phyloP scores from a whole-genome alignment of 2,113 vertebrate species.

The Forbesichthys agassizii region DNA sequence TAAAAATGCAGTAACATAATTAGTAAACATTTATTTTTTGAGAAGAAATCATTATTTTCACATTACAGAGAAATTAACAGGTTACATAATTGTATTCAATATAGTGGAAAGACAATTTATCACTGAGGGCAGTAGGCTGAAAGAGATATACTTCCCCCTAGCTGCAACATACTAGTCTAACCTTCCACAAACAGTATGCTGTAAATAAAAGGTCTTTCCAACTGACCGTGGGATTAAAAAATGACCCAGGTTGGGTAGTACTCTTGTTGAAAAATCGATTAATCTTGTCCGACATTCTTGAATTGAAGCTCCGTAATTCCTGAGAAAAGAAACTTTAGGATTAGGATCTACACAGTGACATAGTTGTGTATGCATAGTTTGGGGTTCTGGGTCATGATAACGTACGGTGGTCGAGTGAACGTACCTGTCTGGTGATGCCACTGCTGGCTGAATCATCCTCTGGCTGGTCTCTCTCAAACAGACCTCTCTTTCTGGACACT shows the following conservation, averaged over 20 bases:
- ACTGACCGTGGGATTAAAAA: constrained; percentile 48
- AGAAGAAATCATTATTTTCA: neutral
- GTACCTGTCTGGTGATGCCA: constrained; percentile 70
- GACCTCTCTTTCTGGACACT: constrained; percentile 85
- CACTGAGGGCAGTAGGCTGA: neutral
- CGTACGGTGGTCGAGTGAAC: neutral
- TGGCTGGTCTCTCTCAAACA: constrained; percentile 83
- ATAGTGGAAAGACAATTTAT: neutral
- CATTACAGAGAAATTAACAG: too few species aligned
- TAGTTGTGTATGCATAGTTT: neutral
- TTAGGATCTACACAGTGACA: neutral
- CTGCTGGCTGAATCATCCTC: constrained; percentile 40
- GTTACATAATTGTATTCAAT: neutral
- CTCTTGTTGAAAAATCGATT: constrained; percentile 82
- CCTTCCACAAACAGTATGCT: neutral
- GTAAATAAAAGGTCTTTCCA: neutral
- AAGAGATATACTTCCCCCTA: constrained; percentile 53
- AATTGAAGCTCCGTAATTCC: constrained; percentile 77
- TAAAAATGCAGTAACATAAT: neutral
- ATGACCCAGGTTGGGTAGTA: constrained; percentile 57
- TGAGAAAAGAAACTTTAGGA: constrained; percentile 6
- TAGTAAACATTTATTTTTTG: neutral
- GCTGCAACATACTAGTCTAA: neutral
- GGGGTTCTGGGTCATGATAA: too few species aligned
- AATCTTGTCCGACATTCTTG: constrained; percentile 83